Evolutionary conservation across 2,113 vertebrate species (phyloP).

Genomic region (Pteruthius melanotis): DNA sequence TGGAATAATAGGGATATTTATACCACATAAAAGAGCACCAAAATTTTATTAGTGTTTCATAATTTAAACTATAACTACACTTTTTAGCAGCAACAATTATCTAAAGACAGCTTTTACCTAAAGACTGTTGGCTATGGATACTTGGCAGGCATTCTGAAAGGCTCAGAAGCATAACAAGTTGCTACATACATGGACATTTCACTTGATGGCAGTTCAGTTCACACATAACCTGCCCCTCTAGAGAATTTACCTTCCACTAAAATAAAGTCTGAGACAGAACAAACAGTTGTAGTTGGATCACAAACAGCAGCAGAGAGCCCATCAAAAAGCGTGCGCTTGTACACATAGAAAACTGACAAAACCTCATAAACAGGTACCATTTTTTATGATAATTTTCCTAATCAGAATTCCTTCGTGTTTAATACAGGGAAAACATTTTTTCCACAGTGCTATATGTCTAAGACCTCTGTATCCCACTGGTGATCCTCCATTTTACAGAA

Average conservation of each 20-base stretch:
- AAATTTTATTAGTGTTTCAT: neutral
- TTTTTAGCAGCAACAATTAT: neutral
- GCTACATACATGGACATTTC: neutral
- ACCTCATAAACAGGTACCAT: neutral
- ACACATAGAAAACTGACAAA: neutral
- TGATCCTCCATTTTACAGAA: neutral
- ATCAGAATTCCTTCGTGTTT: neutral
- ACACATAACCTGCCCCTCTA: neutral
- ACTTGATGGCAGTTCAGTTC: neutral
- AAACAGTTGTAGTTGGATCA: neutral
- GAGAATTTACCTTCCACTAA: neutral
- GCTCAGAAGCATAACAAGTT: neutral
- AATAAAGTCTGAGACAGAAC: neutral
- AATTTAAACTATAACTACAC: neutral
- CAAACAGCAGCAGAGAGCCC: neutral
- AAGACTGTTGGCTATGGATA: neutral
- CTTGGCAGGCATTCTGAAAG: neutral
- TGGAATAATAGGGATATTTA: neutral
- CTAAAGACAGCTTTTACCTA: neutral
- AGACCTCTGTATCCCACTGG: neutral
- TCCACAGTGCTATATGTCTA: rapidly evolving
- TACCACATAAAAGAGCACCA: neutral
- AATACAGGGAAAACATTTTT: neutral
- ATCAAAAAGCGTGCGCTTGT: neutral
- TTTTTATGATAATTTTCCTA: neutral